A percentile compares a stretch with the other conserved stretches of the same genome.
Conservation (phyloP, 2,888 invertebrate genomes). For the Lasioglossum figueresi region DNA sequence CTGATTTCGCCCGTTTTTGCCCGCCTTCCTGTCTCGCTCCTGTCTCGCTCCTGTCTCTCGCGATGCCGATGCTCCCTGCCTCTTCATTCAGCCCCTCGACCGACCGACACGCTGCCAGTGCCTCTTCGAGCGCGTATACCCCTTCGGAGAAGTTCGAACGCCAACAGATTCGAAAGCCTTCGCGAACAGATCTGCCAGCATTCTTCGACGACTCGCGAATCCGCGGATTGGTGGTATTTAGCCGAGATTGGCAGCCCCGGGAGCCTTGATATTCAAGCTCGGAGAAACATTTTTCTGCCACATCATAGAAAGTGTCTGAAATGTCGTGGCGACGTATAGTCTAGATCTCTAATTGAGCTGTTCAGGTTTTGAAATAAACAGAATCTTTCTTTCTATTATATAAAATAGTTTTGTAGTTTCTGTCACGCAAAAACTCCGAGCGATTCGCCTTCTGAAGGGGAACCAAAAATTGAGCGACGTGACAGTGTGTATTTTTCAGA, state of each 20-base stretch:
- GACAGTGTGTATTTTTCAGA: too few relatives aligned
- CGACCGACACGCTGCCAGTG: neutral
- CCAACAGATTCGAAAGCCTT: neutral
- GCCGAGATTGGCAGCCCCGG: neutral
- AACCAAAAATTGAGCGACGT: too few relatives aligned
- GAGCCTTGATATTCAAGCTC: neutral
- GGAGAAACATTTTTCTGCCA: neutral
- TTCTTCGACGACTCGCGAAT: neutral
- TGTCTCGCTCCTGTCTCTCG: conserved; percentile 12
- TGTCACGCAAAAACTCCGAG: too few relatives aligned
- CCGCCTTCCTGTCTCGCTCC: conserved; percentile 2
- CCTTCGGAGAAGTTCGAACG: conserved; percentile 7
- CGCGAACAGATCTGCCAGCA: neutral
- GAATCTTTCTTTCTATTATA: too few relatives aligned
- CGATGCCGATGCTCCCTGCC: neutral
- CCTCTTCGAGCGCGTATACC: neutral
- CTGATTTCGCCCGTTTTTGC: conserved; percentile 32
- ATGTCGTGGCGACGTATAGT: too few relatives aligned
- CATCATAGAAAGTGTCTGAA: too few relatives aligned
- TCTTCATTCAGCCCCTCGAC: neutral
- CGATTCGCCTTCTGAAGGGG: too few relatives aligned
- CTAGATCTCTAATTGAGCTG: too few relatives aligned
- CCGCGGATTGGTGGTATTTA: neutral
- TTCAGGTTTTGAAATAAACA: too few relatives aligned
- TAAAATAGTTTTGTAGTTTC: too few relatives aligned